These are phyloP conservation scores for Poecile atricapillus DNA, from an alignment of 2,113 vertebrate species.

Conservation along the genomic window DNA sequence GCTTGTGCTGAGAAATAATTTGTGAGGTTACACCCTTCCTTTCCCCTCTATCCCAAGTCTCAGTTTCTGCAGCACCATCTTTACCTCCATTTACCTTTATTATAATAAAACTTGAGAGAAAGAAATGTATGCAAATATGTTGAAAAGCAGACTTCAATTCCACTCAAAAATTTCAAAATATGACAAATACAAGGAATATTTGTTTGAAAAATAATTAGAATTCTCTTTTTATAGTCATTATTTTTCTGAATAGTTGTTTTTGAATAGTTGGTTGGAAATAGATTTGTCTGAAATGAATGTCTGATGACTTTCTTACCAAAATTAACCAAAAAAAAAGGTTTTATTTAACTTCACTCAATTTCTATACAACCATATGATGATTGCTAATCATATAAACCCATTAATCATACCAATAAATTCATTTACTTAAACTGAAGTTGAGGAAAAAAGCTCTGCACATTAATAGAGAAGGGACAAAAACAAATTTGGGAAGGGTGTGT, in stretches of 20 bases:
- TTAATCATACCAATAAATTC: too few relatives aligned
- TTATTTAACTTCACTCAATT: background rate
- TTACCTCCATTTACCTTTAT: background rate
- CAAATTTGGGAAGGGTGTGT: rapidly evolving
- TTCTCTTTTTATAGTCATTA: background rate
- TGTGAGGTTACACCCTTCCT: background rate
- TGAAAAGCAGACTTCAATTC: background rate
- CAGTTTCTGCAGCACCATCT: background rate
- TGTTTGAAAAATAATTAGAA: background rate
- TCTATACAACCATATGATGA: background rate
- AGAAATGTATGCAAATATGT: background rate
- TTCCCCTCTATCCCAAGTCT: background rate
- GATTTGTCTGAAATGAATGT: background rate
- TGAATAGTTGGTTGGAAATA: background rate
- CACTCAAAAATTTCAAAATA: background rate
- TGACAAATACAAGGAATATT: background rate
- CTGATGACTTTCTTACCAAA: background rate
- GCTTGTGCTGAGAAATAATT: background rate
- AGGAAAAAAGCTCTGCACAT: background rate
- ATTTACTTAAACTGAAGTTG: background rate
- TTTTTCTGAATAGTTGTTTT: background rate
- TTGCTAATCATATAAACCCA: too few relatives aligned
- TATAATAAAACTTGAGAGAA: background rate
- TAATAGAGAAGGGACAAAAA: background rate
- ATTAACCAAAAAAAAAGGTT: background rate